Base-by-base conservation (phyloP, 2,113 vertebrate genomes). In the Hippocampus barbouri region DNA sequence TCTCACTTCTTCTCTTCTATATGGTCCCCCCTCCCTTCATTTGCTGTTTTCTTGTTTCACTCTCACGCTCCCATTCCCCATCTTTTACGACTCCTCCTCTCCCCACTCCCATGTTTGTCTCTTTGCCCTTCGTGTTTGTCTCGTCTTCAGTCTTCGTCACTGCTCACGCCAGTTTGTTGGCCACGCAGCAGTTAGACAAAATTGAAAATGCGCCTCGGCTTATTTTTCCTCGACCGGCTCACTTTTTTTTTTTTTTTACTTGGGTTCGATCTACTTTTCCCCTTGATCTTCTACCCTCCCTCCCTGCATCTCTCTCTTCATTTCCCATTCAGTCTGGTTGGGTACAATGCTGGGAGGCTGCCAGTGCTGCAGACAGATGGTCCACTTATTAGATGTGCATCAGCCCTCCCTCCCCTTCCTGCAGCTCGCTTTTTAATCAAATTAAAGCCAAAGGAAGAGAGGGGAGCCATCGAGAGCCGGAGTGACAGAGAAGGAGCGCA, bases 361-460 rank as follows among this genome's bases (percentile, higher is more conserved):
- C 95, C 95, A 96, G 94, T 91, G 90, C 93, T 90, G 93, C 92
- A 95, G 94, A 95, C 95, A 97, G 95, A 97, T 96, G 95, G 95
- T 93, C 92, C 92, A 94, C 94, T 96, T 96, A 97, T 97, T 96
- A 96, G 95, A 97, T 97, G 95, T 94, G 95, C 94, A 94, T 94
- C 94, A 93, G 83, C 78, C 88, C 94, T 91, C 94, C 93, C 94
- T 93, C 94, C 94, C 93, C 94, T 95, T 94, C 95, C 94, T 96
- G 95, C 94, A 94, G 94, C 93, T 96, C 94, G 93, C 95, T 94
- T 96, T 96, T 95, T 96, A 96, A 96, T 96, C 95, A 96, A 96
- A 96, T 96, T 96, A 96, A 94, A 96, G 93, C 92, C 91, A 91
- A 94, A 93, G 94, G 92, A 89, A 90, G 81, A 69, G 51, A 59